Base-by-base conservation (phyloP, 1,140 invertebrate genomes). In the Leptopilina clavipes region DNA sequence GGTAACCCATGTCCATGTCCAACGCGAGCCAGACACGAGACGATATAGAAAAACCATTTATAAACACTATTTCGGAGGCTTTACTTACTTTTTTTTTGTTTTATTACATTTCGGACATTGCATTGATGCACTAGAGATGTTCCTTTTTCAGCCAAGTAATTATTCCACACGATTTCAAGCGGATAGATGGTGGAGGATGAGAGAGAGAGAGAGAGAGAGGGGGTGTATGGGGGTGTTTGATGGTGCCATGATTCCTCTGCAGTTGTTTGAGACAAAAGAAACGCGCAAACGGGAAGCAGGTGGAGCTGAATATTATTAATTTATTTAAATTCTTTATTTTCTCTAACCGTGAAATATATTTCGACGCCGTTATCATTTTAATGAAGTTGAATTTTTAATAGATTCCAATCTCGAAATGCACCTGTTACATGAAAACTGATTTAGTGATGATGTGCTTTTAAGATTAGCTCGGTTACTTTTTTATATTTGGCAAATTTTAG, bases 31-130 rank as follows among this genome's bases (percentile, higher is more conserved):
- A 87, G 87, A 87, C 87, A 82, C 86, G 84, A 87, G 86, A 82
- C 87, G 89, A 91, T 90, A 89, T 90, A 89, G 89, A 89, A 90
- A 90, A 91, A 89, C 89, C 88, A 91, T 90, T 91, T 90, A 89
- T 89, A 90, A 89, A 84, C 77, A 78, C 88, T 85, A 88, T 87
- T 89, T 88, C 84, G 83, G 83, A 82, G 86, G 84, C 84, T 82
- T 74, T 76, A 76, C 81, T 85, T 77, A 81, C 76, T 81, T 75
- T 83, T 72, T 59, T 76, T 79, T 78, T 65, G 18, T 75, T 80
- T 86, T 82, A 76, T 80, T 85, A 81, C 52, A 82, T 70, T 70
- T 75, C 73, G 74, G 70, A 40, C 74, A 75, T 54, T 75, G 74
- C 74, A 71, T 75, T 43, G 52, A 17, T 37, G 52, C 18, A 22